Evolutionary conservation across 2,888 invertebrate species (phyloP).

Genomic region (Heteromyza rotundicornis): DNA sequence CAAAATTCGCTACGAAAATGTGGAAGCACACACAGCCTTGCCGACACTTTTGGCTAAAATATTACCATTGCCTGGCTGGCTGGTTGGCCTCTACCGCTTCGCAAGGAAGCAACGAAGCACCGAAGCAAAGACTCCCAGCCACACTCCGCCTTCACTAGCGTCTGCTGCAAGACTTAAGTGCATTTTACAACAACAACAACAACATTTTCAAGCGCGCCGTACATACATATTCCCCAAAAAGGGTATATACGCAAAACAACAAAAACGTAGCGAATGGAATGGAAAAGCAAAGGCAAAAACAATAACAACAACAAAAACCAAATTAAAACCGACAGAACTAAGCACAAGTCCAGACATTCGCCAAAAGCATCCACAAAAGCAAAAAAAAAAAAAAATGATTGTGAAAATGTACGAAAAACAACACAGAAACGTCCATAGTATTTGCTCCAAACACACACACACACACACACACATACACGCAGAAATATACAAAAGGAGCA

Average conservation of each 20-base stretch:
- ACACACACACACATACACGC: too few relatives aligned
- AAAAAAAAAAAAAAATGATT: not conserved
- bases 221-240: conserved; percentile 27
- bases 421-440: not conserved
- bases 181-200: conserved; percentile 23
- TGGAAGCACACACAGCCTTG: conserved; percentile 5
- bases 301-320: conserved; percentile 1
- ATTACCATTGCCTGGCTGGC: conserved; percentile 18
- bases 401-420: not conserved
- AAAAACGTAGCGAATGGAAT: not conserved
- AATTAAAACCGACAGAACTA: conserved; percentile 1
- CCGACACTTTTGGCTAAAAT: conserved; percentile 24
- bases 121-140: not conserved
- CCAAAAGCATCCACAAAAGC: not conserved
- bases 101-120: too few relatives aligned
- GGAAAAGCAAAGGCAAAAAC: not conserved
- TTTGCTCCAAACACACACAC: not conserved
- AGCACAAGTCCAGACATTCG: conserved; percentile 14
- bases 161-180: conserved; percentile 9
- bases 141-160: not conserved
- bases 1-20: not conserved
- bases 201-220: too few relatives aligned
- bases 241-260: not conserved
- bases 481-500: not conserved
- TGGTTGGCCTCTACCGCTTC: not conserved